phyloP scores from a whole-genome alignment of 2,888 invertebrate species.

The Agapostemon virescens region DNA sequence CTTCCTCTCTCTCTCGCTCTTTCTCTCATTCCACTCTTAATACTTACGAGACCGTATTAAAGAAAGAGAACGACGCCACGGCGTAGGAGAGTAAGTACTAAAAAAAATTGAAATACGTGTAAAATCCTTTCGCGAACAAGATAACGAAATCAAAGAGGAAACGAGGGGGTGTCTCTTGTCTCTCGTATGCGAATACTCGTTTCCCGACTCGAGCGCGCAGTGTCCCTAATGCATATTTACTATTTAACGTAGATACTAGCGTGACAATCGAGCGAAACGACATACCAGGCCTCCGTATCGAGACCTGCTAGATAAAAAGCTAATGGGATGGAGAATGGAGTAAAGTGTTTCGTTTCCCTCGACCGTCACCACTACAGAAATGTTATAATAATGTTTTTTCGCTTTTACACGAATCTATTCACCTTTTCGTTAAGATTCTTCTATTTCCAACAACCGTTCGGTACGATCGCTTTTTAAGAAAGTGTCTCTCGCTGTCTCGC shows the following conservation, averaged over 20 bases:
- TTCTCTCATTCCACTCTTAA: conserved; percentile 3
- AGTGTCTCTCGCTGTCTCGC: conserved; percentile 41
- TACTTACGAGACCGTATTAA: conserved; percentile 20
- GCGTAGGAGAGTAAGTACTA: conserved; percentile 44
- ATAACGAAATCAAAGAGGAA: conserved; percentile 19
- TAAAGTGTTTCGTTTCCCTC: conserved; percentile 36
- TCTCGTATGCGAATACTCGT: neutral
- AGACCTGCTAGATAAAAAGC: neutral
- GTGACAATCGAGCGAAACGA: conserved; percentile 47
- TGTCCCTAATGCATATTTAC: conserved; percentile 33
- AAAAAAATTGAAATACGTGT: conserved; percentile 29
- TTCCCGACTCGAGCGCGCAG: neutral
- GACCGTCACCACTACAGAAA: conserved; percentile 33
- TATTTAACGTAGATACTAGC: conserved; percentile 13
- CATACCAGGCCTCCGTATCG: conserved; percentile 2
- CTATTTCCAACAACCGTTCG: conserved; percentile 21
- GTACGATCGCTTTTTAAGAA: conserved; percentile 46
- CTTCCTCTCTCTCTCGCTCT: neutral
- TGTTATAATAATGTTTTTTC: conserved; percentile 5
- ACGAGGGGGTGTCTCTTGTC: neutral
- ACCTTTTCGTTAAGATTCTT: conserved; percentile 1
- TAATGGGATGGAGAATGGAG: conserved; percentile 6
- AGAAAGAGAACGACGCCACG: conserved; percentile 21
- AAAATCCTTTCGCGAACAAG: conserved; percentile 22
- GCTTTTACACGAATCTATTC: conserved; percentile 22